Percentiles rank a stretch among this genome's conserved stretches.
Evolutionary conservation across 2,113 vertebrate species (phyloP).

Genomic region (Drymodes brunneopygia): DNA sequence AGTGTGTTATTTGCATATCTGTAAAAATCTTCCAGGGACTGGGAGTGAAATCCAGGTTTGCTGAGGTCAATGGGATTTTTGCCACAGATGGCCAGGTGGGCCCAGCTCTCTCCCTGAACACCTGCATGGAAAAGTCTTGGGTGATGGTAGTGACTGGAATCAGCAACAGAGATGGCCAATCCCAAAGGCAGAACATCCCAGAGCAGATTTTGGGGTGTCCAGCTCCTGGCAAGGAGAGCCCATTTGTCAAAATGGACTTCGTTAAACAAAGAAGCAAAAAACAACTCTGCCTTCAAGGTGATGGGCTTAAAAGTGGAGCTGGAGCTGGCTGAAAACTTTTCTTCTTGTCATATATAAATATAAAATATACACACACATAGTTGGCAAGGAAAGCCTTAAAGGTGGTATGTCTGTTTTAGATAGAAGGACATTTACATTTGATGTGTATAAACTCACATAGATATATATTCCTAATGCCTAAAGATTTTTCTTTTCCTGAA

Average conservation of each 20-base stretch:
- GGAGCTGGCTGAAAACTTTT: not conserved
- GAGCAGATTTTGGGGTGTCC: not conserved
- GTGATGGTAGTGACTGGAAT: not conserved
- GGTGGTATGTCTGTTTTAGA: not conserved
- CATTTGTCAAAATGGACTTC: not conserved
- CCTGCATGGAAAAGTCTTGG: not conserved
- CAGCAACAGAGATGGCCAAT: not conserved
- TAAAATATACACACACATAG: not conserved
- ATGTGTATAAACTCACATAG: not conserved
- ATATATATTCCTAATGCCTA: not conserved
- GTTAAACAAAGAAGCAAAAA: not conserved
- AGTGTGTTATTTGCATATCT: not conserved
- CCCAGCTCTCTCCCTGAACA: not conserved
- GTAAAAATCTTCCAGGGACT: not conserved
- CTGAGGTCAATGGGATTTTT: not conserved
- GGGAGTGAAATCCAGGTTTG: not conserved
- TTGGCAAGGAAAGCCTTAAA: not conserved
- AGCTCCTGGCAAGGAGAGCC: not conserved
- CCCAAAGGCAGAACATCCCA: not conserved
- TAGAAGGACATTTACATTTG: not conserved
- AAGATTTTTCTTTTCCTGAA: not conserved
- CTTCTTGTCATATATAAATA: not conserved
- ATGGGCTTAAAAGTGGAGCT: not conserved
- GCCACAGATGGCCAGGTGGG: not conserved
- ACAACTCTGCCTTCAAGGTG: not conserved